phyloP scores from a whole-genome alignment of 2,888 invertebrate species.

The Syritta pipiens region DNA sequence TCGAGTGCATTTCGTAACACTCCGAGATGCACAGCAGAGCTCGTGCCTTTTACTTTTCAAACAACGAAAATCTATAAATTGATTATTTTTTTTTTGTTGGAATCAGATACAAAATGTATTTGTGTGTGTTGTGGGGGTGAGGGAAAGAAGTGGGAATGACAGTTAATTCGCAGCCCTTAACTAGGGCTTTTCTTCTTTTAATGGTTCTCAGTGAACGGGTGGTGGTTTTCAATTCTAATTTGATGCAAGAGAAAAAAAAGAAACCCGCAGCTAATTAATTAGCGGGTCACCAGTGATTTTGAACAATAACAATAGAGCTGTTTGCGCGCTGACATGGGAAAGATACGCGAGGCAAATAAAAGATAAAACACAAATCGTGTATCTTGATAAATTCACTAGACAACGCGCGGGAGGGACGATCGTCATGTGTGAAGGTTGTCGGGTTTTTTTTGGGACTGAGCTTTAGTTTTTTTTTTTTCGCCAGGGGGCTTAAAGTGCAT shows the following conservation, averaged over 20 bases:
- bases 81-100: conserved; percentile 34
- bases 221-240: background rate
- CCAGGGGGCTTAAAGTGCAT: too few species aligned
- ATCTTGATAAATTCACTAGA: too few species aligned
- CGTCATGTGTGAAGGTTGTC: too few species aligned
- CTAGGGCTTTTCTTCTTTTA: background rate
- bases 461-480: too few species aligned
- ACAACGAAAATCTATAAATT: conserved; percentile 64
- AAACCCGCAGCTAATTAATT: conserved; percentile 36
- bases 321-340: too few species aligned
- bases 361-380: too few species aligned
- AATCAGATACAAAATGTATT: background rate
- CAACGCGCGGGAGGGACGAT: too few species aligned
- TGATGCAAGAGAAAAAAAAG: background rate
- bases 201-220: background rate
- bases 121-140: background rate
- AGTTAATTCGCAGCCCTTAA: conserved; percentile 4
- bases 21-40: conserved; percentile 1
- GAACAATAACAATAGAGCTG: too few species aligned
- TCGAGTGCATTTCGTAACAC: conserved; percentile 38
- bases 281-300: too few species aligned
- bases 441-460: too few species aligned
- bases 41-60: conserved; percentile 11
- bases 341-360: too few species aligned
- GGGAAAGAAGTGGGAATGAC: conserved; percentile 1